These are phyloP conservation scores for Neolamprologus brichardi DNA, from an alignment of 2,113 vertebrate genomes.

Conservation along the genomic window DNA sequence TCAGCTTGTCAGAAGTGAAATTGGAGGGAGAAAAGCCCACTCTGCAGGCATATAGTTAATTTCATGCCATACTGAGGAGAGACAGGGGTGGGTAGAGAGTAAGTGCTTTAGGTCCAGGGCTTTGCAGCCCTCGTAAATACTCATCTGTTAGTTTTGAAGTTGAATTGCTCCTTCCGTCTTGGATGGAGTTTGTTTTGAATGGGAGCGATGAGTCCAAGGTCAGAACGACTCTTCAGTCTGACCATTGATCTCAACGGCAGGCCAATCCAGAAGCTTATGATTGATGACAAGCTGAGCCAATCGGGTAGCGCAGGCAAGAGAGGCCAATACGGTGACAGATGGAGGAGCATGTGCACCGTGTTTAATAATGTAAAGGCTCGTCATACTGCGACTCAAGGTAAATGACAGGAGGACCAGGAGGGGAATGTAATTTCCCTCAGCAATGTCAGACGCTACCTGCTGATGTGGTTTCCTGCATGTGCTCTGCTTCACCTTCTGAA, in stretches of 20 bases:
- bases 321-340: slow-evolving; percentile 39
- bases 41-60: slow-evolving; percentile 7
- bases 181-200: neutral
- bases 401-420: slow-evolving; percentile 19
- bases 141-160: slow-evolving; percentile 24
- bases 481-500: neutral
- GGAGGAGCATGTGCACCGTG: neutral
- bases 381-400: slow-evolving; percentile 22
- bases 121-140: slow-evolving; percentile 47
- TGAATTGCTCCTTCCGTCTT: neutral
- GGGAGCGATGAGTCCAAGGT: slow-evolving; percentile 30
- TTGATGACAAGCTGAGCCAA: slow-evolving; percentile 27
- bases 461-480: slow-evolving; percentile 11
- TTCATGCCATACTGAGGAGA: slow-evolving; percentile 38
- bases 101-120: slow-evolving; percentile 26
- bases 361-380: slow-evolving; percentile 49
- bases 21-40: slow-evolving; percentile 4
- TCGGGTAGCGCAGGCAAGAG: neutral
- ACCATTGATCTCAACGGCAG: slow-evolving; percentile 1
- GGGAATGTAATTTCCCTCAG: slow-evolving; percentile 27
- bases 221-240: neutral
- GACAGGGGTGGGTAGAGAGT: slow-evolving; percentile 1
- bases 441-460: slow-evolving; percentile 12
- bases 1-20: slow-evolving; percentile 29
- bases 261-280: slow-evolving; percentile 1